Base-by-base conservation (phyloP, 2,113 vertebrate genomes). In the Casuarius casuarius region DNA sequence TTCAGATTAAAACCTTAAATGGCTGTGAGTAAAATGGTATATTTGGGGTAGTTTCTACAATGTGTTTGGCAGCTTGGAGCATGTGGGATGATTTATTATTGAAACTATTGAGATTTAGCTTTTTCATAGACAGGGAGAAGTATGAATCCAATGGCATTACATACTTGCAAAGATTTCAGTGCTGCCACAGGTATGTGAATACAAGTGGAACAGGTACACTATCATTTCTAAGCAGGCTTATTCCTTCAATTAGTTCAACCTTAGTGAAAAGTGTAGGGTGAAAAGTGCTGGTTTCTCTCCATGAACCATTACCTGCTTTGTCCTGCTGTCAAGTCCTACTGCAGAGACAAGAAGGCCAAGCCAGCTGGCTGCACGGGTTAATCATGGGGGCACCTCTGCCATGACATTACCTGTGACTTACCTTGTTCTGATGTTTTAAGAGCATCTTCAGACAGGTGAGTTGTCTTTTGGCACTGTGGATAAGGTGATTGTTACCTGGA, bases 1-100 rank as follows among this genome's bases (percentile, higher is more conserved):
- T 94, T 96, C 78, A 67, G 74, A 91, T 94, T 91, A 94, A 89
- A 92, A 84, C 52, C 81, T 94, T 82, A 85, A 93, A 79, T 63
- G 79, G 81, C 42, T 92, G 87, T 85, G 94, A 95, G 38, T 76
- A 19, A 94, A 96, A 91, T 89, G 6, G 83, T 49, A 19, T 80
- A 70, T 89, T 95, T 89, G 38, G 90, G 51, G 71, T 90, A 94
- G 59, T 79, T 94, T 92, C 66, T 91, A 49, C 84, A 89, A 76
- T 58, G 89, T 58, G 15, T 84, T 83, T 91, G 93, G 84, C 91
- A 95, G 90, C 35, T 95, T 74, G 70, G 78, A 95, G 52, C 54
- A 35, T 49, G 94, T 94, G 78, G 93, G 95, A 54, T 77, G 78
- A 61, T 70, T 79, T 79, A 7, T 9, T 58, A 82, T 85, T 92